Evolutionary conservation across 2,888 invertebrate species (phyloP).

Genomic region (Cryptocephalus primarius): DNA sequence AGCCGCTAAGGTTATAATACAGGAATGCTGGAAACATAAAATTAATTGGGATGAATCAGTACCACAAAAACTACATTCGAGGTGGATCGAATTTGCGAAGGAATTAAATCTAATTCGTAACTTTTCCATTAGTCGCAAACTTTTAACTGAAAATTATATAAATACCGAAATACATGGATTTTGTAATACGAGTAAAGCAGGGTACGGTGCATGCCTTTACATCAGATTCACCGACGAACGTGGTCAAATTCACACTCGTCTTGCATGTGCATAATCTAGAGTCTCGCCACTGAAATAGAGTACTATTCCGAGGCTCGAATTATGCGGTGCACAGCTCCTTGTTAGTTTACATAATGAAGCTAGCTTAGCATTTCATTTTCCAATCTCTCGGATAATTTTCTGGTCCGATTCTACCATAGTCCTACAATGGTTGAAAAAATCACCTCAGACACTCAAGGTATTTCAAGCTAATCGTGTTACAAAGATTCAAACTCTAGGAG

Average conservation of each 20-base stretch:
- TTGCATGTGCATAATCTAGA: conserved; percentile 9
- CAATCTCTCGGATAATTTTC: conserved; percentile 2
- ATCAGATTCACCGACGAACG: not conserved
- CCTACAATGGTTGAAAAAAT: conserved; percentile 5
- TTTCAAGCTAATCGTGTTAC: conserved; percentile 2
- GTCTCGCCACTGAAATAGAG: conserved; percentile 9
- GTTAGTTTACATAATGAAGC: conserved; percentile 6
- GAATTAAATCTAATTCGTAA: not conserved
- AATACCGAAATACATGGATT: conserved; percentile 7
- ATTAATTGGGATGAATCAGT: not conserved
- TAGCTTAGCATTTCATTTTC: not conserved
- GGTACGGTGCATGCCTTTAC: conserved; percentile 10
- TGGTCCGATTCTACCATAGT: conserved; percentile 10
- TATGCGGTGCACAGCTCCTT: conserved; percentile 9
- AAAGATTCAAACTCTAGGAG: not conserved
- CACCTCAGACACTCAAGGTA: conserved; percentile 3
- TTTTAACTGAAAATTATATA: not conserved
- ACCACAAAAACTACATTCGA: not conserved
- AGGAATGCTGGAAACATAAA: not conserved
- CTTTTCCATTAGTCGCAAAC: conserved; percentile 2
- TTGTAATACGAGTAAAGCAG: conserved; percentile 6
- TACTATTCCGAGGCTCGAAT: conserved; percentile 9
- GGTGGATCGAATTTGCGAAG: not conserved
- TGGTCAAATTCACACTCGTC: not conserved
- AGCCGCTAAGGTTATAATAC: too few species aligned